Evolutionary conservation across 2,113 vertebrate species (phyloP).

Genomic region (Polypterus bichir): DNA sequence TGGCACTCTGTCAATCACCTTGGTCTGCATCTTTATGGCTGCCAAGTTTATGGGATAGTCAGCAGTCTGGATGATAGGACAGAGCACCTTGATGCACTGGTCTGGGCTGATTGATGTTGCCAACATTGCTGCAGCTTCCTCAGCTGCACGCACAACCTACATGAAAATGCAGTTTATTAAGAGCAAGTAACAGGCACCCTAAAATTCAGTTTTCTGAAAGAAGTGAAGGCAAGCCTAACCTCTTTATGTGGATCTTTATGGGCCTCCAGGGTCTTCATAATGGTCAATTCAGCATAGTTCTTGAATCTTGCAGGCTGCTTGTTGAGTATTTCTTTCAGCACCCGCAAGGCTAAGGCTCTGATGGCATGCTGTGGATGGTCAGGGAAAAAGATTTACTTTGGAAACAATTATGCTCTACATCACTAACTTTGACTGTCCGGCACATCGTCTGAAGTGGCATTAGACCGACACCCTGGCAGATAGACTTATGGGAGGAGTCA

Average conservation of each 20-base stretch:
- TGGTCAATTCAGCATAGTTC: constrained; percentile 90
- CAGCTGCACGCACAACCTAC: constrained; percentile 84
- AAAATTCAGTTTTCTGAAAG: neutral
- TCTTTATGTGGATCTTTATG: constrained; percentile 93
- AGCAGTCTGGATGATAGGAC: constrained; percentile 91
- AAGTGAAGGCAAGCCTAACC: constrained; percentile 39
- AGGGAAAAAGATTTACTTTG: too few species aligned
- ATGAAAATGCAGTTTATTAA: constrained; percentile 11
- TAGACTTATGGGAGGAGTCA: too few species aligned
- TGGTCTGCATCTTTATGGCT: constrained; percentile 95
- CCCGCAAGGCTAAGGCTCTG: constrained; percentile 78
- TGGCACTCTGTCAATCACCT: constrained; percentile 80
- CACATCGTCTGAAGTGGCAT: too few species aligned
- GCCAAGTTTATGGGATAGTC: constrained; percentile 92
- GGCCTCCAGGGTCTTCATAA: constrained; percentile 90
- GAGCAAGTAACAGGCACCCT: neutral
- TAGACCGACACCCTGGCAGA: too few species aligned
- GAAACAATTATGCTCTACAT: too few species aligned
- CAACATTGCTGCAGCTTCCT: constrained; percentile 82
- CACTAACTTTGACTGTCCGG: too few species aligned
- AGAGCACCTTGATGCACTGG: constrained; percentile 90
- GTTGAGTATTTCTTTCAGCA: constrained; percentile 81
- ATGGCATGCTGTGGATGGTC: constrained; percentile 63
- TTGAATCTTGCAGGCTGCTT: constrained; percentile 91
- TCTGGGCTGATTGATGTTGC: constrained; percentile 86